Base-by-base conservation (phyloP, 2,113 vertebrate genomes). In the Epinephelus fuscoguttatus region DNA sequence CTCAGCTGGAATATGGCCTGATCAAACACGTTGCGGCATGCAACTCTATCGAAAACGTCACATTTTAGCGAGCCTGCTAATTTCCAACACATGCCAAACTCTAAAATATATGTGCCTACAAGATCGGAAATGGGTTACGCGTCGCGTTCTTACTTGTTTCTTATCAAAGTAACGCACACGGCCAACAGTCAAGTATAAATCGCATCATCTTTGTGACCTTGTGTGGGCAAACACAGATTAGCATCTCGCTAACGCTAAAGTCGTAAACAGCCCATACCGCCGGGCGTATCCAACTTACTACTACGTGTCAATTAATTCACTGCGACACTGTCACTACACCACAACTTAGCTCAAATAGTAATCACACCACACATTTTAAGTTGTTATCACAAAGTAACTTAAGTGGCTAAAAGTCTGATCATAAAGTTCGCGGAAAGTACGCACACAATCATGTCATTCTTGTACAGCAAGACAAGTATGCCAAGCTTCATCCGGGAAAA, bases 1-100 rank as follows among this genome's bases (percentile, higher is more conserved):
- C 87, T 86, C 89, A 87, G 77, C 91, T 89, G 87, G 81, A 87
- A 78, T 6, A 52, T 18, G 87, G 90, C 87, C 88, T 80, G 74
- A 70, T 27, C 88, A 85, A 87, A 82, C 88, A 90, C 81, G 88
- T 86, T 89, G 84, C 80, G 61, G 77, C 79, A 84, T 63, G 62
- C 63, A 30, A 25, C 68, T 42, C 45, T 63, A 40, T 19, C 10
- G 49, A 27, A 75, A 81, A 82, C 68, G 70, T 79, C 86, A 80
- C 69, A 57, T 62, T 42, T 49, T 11, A 11, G 72, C 84, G 62
- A 68, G 59, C 64, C 15, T 66, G 33, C 27, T 74, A 9, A 7
- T 60, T 33, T 21, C 0, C 14, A 67, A 67, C 50, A 63, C 9
- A 45, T 0, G 14, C 14, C 50, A 68, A 53, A 67, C 57, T 63